phyloP scores from a whole-genome alignment of 2,797 vertebrate species.

The Sardinella longiceps region DNA sequence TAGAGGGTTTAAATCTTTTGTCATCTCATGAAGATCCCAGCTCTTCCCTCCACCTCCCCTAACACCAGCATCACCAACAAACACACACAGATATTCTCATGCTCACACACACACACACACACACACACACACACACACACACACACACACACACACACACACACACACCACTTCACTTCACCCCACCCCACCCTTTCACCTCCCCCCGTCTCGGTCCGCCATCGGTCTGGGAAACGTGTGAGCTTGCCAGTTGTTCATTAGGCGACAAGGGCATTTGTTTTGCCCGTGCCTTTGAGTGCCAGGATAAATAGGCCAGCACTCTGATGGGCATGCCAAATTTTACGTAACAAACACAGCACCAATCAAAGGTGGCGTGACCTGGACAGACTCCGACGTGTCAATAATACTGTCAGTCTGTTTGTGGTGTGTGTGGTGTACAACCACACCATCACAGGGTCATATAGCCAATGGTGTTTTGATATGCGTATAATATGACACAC shows the following conservation, averaged over 20 bases:
- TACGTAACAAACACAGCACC: conserved; percentile 1
- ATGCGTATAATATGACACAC: background rate
- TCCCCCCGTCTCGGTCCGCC: background rate
- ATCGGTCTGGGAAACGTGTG: background rate
- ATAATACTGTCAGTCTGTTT: background rate
- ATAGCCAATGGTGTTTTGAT: background rate
- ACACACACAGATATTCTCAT: background rate
- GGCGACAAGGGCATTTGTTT: conserved; percentile 12
- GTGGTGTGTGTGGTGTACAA: background rate
- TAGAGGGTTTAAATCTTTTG: background rate
- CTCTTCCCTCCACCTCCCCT: background rate
- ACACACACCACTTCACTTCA: too few species aligned
- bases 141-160: too few species aligned
- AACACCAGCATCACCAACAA: too few species aligned
- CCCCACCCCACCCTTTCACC: background rate
- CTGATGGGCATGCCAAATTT: background rate
- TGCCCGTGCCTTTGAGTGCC: background rate
- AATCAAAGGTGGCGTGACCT: background rate
- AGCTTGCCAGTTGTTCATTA: conserved; percentile 17
- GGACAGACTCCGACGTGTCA: background rate
- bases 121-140: background rate
- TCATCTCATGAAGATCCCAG: background rate
- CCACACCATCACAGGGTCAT: background rate
- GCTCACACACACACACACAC: too few species aligned
- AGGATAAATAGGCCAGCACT: conserved; percentile 12